Base-by-base conservation (phyloP, 2,888 invertebrate genomes). In the Eledone cirrhosa region DNA sequence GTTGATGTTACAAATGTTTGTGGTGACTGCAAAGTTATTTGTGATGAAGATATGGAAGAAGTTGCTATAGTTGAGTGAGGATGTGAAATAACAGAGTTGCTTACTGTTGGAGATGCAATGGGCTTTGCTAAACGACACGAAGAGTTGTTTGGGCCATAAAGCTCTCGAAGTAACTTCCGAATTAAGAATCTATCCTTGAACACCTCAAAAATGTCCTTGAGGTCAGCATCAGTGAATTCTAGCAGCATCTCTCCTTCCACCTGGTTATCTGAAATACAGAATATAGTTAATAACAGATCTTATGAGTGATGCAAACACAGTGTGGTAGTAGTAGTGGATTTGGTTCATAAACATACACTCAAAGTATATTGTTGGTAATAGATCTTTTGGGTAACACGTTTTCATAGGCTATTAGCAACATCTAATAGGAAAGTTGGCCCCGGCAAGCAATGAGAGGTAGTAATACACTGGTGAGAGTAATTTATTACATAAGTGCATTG, bases 171-270 rank as follows among this genome's bases (percentile, higher is more conserved):
- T 29, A 82, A 63, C 72, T 84, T 84, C 16, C 84, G 67, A 72
- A 83, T 79, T 4, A 81, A 80, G 48, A 84, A 84, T 27, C 84
- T 67, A 74, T 84, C 84, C 78, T 83, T 84, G 78, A 84, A 84
- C 11, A 83, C 81, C 3, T 80, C 79, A 77, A 84, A 84, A 7
- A 82, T 81, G 78, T 84, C 84, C n/a, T 81, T 78, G 29, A 84
- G 82, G 74, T 84, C 84, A 13, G 82, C 84, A 78, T 84, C 84
- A 76, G 83, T 83, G 78, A 84, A 84, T 24, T 84, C 80, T 48
- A 82, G 65, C n/a, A 84, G 77, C 84, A 84, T 84, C n/a, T 80
- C 80, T 11, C 84, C 83, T 24, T 80, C 81, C 16, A 84, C 82
- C 47, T 81, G 81, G 79, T 83, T 83, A 27, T 81, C 84, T 84